These are phyloP conservation scores for Pelecanus crispus DNA, from an alignment of 2,113 vertebrate species.

Conservation along the genomic window DNA sequence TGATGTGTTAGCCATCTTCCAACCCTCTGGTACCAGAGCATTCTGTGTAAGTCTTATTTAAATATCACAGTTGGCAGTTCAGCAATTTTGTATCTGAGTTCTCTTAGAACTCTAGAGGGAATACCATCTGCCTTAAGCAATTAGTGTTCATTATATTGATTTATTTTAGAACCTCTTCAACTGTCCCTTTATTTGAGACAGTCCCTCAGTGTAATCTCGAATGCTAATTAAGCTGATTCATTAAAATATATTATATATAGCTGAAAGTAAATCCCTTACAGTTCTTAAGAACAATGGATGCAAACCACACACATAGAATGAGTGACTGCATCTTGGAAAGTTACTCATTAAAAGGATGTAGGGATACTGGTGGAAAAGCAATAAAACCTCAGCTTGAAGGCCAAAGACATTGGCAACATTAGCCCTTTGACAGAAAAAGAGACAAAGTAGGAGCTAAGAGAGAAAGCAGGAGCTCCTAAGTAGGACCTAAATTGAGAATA, in stretches of 20 bases:
- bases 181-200: neutral
- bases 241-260: neutral
- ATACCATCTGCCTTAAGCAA: conserved; percentile 1
- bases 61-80: neutral
- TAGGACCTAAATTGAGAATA: neutral
- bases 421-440: neutral
- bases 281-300: neutral
- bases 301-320: neutral
- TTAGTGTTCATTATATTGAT: conserved; percentile 13
- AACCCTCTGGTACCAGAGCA: neutral
- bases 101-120: neutral
- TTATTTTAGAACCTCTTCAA: conserved; percentile 20
- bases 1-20: neutral
- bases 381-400: neutral
- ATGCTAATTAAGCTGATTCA: neutral
- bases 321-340: neutral
- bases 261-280: neutral
- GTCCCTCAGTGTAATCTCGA: neutral
- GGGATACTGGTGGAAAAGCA: neutral
- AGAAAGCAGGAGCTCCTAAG: neutral
- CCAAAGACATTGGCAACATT: neutral
- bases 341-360: neutral
- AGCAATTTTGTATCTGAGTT: neutral
- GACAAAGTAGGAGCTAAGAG: no score
- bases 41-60: neutral